Evolutionary conservation across 1,140 invertebrate species (phyloP), one percentile per base, ranked within the genome.

Genomic region (Drosophila rufa): DNA sequence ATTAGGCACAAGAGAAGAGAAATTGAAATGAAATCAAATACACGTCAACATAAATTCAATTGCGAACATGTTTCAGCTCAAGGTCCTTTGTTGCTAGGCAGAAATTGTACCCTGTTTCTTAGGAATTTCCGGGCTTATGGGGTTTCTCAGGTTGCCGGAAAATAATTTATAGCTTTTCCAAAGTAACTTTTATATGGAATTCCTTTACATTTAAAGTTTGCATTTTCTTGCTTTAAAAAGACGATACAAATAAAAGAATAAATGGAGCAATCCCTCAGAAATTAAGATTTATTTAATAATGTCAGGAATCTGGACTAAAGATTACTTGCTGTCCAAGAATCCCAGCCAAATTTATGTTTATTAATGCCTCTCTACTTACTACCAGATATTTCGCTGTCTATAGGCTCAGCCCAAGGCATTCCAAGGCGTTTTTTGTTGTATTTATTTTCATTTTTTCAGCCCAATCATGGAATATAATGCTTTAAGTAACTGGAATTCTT

Each of bases 11-110:
- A 75, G 22, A 75, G 58, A 64, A 38, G 6, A 30, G 36, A 75
- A 75, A 75, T 75, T 75, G 69, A 48, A 43, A 58, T 56, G 58
- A 75, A 75, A 75, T 75, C 71, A 43, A 64, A 75, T 75, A 62
- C 22, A 61, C 43, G 69, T 55, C 57, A 64, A 55, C 53, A 55
- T 56, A 75, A 55, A 75, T 64, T 73, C 47, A 75, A 50, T 66
- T 75, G 40, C 38, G 15, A 33, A 3, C 45, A 75, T 51, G 50
- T 5, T 30, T 17, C 38, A 36, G 14, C 11, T 38, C 60, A 66
- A 73, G 67, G 53, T 25, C 46, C 45, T 43, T 11, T 0, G 51
- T 76, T 75, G 53, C 74, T 45, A 58, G 60, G 74, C 40, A 66
- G 12, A 38, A 38, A 25, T 38, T 8, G 48, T 38, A 58, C 68